Evolutionary conservation across 2,797 vertebrate genomes (phyloP), one percentile per base, ranked within the genome.

Genomic region (Helicolenus hilgendorfi): DNA sequence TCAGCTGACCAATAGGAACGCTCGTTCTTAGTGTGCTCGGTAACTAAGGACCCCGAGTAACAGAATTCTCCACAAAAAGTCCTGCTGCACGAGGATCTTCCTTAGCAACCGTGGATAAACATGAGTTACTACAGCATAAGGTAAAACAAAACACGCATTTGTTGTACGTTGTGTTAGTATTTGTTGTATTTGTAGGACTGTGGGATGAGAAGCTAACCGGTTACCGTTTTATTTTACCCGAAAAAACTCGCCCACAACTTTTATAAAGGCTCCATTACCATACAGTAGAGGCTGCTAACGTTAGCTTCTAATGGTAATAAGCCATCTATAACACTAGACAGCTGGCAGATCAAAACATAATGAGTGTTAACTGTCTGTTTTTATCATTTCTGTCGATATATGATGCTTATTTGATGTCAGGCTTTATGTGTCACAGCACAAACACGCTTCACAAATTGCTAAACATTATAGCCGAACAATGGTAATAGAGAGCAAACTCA

Each of bases 81-180:
- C 53, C 62, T 22, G 55, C 84, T 24, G 91, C 94, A 84, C 75
- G 88, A 92, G 89, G 94, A 96, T 72, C 89, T 77, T 85, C 97
- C 97, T 94, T 98, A 97, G 97, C 97, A 98, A 98, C 98, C 91
- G 96, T 45, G 94, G 94, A 96, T 94, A 97, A 98, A 97, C 96
- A 98, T 98, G 98, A 98, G 96, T 97, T 98, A 97, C 93, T 97
- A 97, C 96, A 98, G 95, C 92, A 96, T 96, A 89, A 97, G 98
- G 98, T 98, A 97, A 97, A 73, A 56, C 49, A 85, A 85, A 68
- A 9, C 26, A 27, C 2, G 22, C 38, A 41, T 41, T 41, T 3
- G 1, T 4, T 33, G 2, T 31, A 11, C 2, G 7, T 29, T n/a
- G 2, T 33, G 27, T 79, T 55, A 1, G 13, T 10, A 3, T 10